Conservation (phyloP, 2,113 vertebrate genomes). For the Pardalotus punctatus region DNA sequence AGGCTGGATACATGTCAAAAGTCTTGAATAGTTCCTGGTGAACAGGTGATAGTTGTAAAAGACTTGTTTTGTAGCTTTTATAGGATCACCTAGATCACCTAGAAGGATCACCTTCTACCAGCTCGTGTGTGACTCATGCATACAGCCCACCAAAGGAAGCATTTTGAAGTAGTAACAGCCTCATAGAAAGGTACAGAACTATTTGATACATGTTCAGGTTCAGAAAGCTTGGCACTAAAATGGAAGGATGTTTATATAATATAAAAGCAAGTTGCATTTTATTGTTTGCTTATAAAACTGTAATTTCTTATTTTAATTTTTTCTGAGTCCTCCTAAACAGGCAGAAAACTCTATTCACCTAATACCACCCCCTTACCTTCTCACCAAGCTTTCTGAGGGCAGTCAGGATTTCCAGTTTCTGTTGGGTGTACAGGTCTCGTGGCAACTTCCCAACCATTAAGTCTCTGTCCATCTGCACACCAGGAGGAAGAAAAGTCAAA, state of each 20-base stretch:
- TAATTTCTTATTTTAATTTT: neutral
- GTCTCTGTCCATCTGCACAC: conserved; percentile 91
- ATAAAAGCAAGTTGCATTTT: neutral
- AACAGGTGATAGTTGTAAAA: neutral
- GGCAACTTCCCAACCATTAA: conserved; percentile 93
- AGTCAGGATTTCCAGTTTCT: conserved; percentile 95
- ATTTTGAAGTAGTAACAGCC: neutral
- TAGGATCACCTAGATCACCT: too few relatives aligned
- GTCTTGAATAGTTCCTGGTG: neutral
- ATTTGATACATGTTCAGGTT: neutral
- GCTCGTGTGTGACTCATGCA: neutral
- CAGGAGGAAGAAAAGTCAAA: neutral
- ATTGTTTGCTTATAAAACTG: neutral
- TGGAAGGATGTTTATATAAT: neutral
- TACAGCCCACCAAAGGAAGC: neutral
- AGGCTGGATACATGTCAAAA: neutral
- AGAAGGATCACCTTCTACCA: neutral
- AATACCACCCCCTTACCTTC: conserved; percentile 76
- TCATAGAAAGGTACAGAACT: neutral
- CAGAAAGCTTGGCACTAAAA: neutral
- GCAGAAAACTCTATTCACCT: neutral
- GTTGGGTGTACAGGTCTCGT: conserved; percentile 83
- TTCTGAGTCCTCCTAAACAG: neutral
- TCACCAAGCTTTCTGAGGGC: conserved; percentile 96
- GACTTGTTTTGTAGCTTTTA: neutral